Evolutionary conservation across 2,888 invertebrate genomes (phyloP).

Genomic region (Drosophila affinis): DNA sequence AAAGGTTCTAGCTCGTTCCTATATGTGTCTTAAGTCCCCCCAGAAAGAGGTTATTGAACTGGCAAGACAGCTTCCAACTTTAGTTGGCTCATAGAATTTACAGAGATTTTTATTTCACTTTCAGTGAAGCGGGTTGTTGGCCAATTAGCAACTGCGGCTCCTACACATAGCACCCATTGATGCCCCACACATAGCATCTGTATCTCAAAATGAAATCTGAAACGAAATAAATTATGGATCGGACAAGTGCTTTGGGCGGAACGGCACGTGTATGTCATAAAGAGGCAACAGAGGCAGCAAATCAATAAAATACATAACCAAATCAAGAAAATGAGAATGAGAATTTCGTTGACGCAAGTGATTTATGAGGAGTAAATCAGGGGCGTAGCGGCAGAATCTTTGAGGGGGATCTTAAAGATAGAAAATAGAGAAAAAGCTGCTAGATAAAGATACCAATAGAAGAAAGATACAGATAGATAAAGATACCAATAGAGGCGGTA

Average conservation of each 20-base stretch:
- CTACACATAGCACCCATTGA: slow-evolving; percentile 21
- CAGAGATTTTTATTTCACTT: slow-evolving; percentile 55
- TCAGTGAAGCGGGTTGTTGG: slow-evolving; percentile 40
- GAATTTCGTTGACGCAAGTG: slow-evolving; percentile 64
- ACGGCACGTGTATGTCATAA: slow-evolving; percentile 70
- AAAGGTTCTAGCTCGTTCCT: background rate
- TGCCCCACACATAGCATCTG: background rate
- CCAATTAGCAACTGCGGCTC: slow-evolving; percentile 26
- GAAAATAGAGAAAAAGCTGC: background rate
- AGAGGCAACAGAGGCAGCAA: slow-evolving; percentile 48
- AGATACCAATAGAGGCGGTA: background rate
- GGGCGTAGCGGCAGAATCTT: background rate
- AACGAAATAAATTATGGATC: slow-evolving; percentile 36
- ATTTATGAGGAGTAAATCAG: slow-evolving; percentile 47
- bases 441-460: background rate
- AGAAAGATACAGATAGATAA: too few species aligned
- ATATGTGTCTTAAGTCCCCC: background rate
- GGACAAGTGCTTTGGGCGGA: slow-evolving; percentile 53
- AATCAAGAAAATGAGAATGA: slow-evolving; percentile 53
- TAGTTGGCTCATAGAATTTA: slow-evolving; percentile 22
- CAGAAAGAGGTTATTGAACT: slow-evolving; percentile 32
- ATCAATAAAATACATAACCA: slow-evolving; percentile 78
- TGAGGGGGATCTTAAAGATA: background rate
- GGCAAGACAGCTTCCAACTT: background rate
- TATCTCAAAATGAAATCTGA: background rate